Evolutionary conservation across 2,888 invertebrate genomes (phyloP).

Genomic region (Antitype chi): DNA sequence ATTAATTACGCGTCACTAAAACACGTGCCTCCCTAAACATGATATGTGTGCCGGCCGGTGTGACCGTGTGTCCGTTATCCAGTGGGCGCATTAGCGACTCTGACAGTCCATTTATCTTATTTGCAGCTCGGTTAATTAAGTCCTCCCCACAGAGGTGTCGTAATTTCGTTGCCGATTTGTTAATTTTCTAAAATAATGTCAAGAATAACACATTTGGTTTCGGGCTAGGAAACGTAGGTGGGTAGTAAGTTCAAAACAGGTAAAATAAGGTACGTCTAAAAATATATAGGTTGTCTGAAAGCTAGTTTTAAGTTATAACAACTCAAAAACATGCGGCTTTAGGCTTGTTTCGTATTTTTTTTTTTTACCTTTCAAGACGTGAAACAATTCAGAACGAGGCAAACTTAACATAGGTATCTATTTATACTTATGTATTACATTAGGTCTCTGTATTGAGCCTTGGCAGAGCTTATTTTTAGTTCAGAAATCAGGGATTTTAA

Average conservation of each 20-base stretch:
- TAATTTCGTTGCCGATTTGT: constrained; percentile 84
- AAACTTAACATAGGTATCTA: not conserved
- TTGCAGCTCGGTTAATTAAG: constrained; percentile 87
- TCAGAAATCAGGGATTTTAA: not conserved
- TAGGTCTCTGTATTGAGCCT: not conserved
- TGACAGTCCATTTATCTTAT: constrained; percentile 89
- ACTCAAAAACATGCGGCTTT: not conserved
- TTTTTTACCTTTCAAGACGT: not conserved
- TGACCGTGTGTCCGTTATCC: constrained; percentile 73
- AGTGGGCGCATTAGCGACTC: constrained; percentile 81
- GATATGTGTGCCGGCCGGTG: constrained; percentile 41
- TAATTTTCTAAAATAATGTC: constrained; percentile 74
- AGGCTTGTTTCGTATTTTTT: not conserved
- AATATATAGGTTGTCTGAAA: not conserved
- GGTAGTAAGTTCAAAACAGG: not conserved
- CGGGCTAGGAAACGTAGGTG: constrained; percentile 7
- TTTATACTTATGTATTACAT: not conserved
- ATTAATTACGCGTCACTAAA: constrained; percentile 24
- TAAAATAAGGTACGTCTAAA: not conserved
- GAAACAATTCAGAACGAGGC: not conserved
- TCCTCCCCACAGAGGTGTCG: constrained; percentile 80
- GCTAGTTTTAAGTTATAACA: not conserved
- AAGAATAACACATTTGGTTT: constrained; percentile 63
- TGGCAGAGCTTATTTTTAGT: not conserved
- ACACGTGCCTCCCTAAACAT: constrained; percentile 2